A percentile compares a stretch with the other conserved stretches of the same genome.
Conservation (phyloP, 2,888 invertebrate genomes). For the Nematopogon swammerdamellus region DNA sequence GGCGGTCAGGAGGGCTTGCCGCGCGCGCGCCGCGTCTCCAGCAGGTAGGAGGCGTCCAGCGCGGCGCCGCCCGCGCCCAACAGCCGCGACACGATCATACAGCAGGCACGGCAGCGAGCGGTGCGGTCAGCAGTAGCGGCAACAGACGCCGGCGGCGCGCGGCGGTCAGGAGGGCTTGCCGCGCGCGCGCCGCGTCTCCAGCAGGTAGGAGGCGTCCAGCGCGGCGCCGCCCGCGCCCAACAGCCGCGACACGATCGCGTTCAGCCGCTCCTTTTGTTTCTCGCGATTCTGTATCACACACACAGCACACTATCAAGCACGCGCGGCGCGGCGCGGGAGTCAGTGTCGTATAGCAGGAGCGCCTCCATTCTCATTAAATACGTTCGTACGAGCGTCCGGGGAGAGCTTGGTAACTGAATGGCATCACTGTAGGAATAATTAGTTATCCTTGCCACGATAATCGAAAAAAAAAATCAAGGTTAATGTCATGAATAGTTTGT, state of each 20-base stretch:
- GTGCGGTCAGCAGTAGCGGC: conserved; percentile 11
- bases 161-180: no score
- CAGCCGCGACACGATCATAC: no score
- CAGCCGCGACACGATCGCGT: conserved; percentile 35
- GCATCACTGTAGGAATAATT: no score
- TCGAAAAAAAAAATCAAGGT: no score
- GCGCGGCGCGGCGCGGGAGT: no score
- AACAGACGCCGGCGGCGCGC: no score
- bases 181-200: conserved; percentile 30
- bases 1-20: no score
- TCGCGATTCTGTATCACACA: conserved; percentile 11
- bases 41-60: conserved; percentile 41
- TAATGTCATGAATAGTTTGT: no score
- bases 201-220: conserved; percentile 39
- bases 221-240: conserved; percentile 23
- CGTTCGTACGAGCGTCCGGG: neutral
- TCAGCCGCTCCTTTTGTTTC: conserved; percentile 37
- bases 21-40: conserved; percentile 18
- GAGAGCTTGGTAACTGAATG: no score
- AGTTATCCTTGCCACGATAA: no score
- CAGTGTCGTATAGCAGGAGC: neutral
- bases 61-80: no score
- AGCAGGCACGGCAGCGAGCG: no score
- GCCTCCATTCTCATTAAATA: neutral
- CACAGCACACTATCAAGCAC: neutral